Evolutionary conservation across 2,113 vertebrate species (phyloP).

Genomic region (Emydocephalus ijimae): DNA sequence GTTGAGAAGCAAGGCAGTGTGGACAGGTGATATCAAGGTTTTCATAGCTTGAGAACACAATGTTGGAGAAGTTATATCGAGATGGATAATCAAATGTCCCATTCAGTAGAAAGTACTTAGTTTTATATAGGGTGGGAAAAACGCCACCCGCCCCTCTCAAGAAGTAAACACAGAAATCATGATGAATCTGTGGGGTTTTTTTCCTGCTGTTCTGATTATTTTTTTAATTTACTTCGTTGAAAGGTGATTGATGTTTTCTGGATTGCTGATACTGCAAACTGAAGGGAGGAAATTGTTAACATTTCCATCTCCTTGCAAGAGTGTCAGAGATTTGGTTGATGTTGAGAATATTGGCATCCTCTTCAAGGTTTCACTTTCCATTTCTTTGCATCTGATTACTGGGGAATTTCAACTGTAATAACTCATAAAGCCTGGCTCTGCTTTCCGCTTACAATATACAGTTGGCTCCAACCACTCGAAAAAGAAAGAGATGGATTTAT

Average conservation of each 20-base stretch:
- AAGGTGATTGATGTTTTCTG: not conserved
- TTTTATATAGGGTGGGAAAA: not conserved
- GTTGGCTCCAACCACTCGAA: not conserved
- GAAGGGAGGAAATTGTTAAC: constrained; percentile 3
- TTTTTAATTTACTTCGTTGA: not conserved
- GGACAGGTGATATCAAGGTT: not conserved
- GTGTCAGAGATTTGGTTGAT: constrained; percentile 7
- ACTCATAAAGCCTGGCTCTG: constrained; percentile 9
- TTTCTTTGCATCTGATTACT: constrained; percentile 25
- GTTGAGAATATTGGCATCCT: constrained; percentile 18
- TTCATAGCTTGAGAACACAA: not conserved
- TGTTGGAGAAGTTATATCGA: not conserved
- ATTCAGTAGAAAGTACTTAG: not conserved
- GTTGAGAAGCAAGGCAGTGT: not conserved
- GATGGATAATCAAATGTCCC: not conserved
- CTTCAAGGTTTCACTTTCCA: constrained; percentile 10
- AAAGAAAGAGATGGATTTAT: not conserved
- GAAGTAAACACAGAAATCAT: not conserved
- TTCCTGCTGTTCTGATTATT: not conserved
- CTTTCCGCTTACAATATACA: constrained; percentile 11
- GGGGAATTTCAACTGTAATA: constrained; percentile 25
- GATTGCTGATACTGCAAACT: not conserved
- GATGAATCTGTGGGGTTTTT: not conserved
- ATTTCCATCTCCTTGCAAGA: constrained; percentile 6
- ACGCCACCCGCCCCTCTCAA: not conserved